A percentile compares a stretch with the other conserved stretches of the same genome.
phyloP scores from a whole-genome alignment of 1,140 invertebrate genomes.

The Drosophila ohnishii region DNA sequence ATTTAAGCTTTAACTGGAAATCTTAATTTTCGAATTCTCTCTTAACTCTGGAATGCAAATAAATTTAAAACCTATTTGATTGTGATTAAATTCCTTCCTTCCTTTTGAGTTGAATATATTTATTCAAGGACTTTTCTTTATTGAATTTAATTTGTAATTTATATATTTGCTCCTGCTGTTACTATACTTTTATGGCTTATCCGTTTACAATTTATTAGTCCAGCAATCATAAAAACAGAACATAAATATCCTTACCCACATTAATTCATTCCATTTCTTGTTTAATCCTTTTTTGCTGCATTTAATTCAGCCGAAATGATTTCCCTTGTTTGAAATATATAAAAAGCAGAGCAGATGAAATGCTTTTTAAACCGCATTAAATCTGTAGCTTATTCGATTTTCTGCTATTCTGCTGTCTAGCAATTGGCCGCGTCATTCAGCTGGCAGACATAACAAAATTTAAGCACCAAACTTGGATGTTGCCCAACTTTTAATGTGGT shows the following conservation, averaged over 20 bases:
- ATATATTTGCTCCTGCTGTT: background rate
- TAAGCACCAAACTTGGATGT: constrained; percentile 61
- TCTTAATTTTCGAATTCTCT: too few species aligned
- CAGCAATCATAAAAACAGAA: background rate
- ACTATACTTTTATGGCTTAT: too few species aligned
- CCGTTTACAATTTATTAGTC: background rate
- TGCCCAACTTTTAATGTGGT: constrained; percentile 72
- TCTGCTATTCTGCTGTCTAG: constrained; percentile 18
- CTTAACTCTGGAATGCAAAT: background rate
- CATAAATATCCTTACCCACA: background rate
- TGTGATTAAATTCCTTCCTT: background rate
- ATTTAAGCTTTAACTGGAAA: background rate
- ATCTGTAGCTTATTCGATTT: constrained; percentile 31
- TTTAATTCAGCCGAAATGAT: background rate
- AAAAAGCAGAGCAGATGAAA: background rate
- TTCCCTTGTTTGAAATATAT: background rate
- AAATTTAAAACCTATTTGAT: too few species aligned
- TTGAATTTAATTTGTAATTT: too few species aligned
- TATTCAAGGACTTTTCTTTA: background rate
- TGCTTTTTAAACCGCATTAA: constrained; percentile 12
- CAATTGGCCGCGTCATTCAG: constrained; percentile 30
- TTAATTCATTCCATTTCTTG: background rate
- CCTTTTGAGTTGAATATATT: background rate
- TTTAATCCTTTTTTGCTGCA: background rate
- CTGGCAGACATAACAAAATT: constrained; percentile 65